Conservation (phyloP, 1,140 invertebrate species). For the Cherax quadricarinatus region DNA sequence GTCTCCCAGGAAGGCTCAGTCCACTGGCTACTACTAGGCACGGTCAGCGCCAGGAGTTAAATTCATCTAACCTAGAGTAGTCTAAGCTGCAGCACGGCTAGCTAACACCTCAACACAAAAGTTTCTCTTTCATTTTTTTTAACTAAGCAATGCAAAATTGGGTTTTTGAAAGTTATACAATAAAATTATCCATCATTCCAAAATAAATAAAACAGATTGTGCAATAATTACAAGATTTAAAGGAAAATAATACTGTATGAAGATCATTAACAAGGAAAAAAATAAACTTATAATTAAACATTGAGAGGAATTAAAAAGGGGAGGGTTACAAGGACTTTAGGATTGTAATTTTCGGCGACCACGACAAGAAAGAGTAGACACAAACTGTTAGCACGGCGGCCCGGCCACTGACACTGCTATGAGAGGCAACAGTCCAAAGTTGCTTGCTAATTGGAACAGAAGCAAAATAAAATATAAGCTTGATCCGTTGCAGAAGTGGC, state of each 20-base stretch:
- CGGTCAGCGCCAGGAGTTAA: conserved; percentile 30
- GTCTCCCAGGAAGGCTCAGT: conserved; percentile 3
- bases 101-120: conserved; percentile 64
- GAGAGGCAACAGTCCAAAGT: conserved; percentile 20
- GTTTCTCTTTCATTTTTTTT: conserved; percentile 41
- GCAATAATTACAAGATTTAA: conserved; percentile 9
- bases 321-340: conserved; percentile 7
- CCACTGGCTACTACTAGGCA: conserved; percentile 26
- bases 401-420: conserved; percentile 38
- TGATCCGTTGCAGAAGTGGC: not conserved
- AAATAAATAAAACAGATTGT: conserved; percentile 43
- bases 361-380: not conserved
- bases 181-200: conserved; percentile 50
- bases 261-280: conserved; percentile 24
- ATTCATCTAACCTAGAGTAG: conserved; percentile 60
- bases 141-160: conserved; percentile 51
- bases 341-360: not conserved
- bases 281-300: conserved; percentile 29
- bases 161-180: conserved; percentile 47
- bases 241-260: conserved; percentile 6
- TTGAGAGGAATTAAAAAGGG: conserved; percentile 15
- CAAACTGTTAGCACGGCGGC: conserved; percentile 21
- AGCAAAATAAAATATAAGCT: conserved; percentile 21
- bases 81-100: conserved; percentile 61
- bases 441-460: conserved; percentile 21